A percentile compares a stretch with the other conserved stretches of the same genome.
These are phyloP conservation scores for Erebia palarica DNA, from an alignment of 2,888 invertebrate genomes.

Conservation along the genomic window DNA sequence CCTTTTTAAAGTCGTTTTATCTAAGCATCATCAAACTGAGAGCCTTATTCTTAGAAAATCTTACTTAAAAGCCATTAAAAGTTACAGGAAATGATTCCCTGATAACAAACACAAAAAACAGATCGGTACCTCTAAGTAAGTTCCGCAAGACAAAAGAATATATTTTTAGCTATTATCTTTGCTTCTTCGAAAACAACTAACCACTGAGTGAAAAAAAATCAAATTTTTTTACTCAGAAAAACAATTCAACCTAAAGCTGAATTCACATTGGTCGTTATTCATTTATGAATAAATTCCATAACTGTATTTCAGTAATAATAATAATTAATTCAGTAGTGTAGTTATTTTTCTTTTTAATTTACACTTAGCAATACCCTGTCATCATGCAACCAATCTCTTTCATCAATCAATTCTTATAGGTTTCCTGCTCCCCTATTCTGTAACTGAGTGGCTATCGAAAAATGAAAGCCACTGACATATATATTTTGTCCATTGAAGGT, in stretches of 20 bases:
- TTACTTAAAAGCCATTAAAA: slow-evolving; percentile 1
- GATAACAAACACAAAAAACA: background rate
- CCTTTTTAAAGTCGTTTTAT: background rate
- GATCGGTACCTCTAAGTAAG: background rate
- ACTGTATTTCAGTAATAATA: too few species aligned
- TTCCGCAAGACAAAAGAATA: background rate
- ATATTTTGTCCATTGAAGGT: too few species aligned
- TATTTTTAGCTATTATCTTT: slow-evolving; percentile 1
- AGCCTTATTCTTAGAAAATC: background rate
- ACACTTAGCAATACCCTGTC: too few species aligned
- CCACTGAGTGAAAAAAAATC: background rate
- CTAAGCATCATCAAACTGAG: background rate
- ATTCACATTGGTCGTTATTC: too few species aligned
- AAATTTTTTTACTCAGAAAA: background rate
- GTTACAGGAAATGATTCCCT: background rate
- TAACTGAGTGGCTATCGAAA: too few species aligned
- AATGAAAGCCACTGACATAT: too few species aligned
- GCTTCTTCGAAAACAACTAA: background rate
- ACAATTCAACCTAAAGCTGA: background rate
- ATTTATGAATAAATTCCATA: too few species aligned
- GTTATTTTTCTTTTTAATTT: too few species aligned
- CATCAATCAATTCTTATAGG: too few species aligned
- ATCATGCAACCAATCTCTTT: too few species aligned
- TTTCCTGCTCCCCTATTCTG: too few species aligned
- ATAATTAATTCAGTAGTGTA: too few species aligned